Evolutionary conservation across 2,113 vertebrate genomes (phyloP).

Genomic region (Strigops habroptila): DNA sequence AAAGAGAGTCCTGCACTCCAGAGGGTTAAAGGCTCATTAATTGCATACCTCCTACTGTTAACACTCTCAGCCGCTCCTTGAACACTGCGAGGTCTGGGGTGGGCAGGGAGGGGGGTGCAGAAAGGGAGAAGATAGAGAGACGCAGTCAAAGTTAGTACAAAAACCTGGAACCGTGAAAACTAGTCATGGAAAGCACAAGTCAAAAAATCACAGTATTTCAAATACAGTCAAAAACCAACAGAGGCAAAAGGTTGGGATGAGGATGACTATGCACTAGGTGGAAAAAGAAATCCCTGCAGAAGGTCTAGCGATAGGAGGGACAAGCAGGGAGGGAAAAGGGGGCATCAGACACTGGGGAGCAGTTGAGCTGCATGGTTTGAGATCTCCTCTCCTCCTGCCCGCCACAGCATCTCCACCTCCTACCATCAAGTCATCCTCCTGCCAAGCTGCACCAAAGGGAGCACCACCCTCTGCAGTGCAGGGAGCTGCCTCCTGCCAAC

Average conservation of each 20-base stretch:
- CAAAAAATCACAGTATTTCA: not conserved
- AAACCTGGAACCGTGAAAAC: not conserved
- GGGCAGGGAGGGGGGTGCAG: constrained; percentile 68
- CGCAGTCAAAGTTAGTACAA: constrained; percentile 72
- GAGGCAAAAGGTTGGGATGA: constrained; percentile 11
- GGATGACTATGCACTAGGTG: not conserved
- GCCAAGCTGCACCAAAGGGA: not conserved
- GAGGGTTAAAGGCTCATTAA: constrained; percentile 60
- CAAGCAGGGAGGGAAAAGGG: not conserved
- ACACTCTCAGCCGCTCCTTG: constrained; percentile 92
- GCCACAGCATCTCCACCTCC: not conserved
- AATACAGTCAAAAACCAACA: constrained; percentile 33
- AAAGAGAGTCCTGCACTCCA: constrained; percentile 69
- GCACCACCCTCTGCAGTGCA: not conserved
- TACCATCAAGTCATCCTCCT: not conserved
- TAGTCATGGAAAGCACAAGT: constrained; percentile 41
- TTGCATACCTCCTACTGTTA: constrained; percentile 96
- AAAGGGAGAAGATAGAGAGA: constrained; percentile 74
- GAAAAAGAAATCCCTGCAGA: not conserved
- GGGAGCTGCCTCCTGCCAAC: not conserved
- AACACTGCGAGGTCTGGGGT: constrained; percentile 87
- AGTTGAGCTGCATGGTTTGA: constrained; percentile 34
- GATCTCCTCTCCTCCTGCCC: not conserved
- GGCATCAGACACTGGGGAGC: constrained; percentile 5
- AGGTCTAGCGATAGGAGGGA: not conserved